phyloP scores from a whole-genome alignment of 2,888 invertebrate species.

The Melinaea menophilus region DNA sequence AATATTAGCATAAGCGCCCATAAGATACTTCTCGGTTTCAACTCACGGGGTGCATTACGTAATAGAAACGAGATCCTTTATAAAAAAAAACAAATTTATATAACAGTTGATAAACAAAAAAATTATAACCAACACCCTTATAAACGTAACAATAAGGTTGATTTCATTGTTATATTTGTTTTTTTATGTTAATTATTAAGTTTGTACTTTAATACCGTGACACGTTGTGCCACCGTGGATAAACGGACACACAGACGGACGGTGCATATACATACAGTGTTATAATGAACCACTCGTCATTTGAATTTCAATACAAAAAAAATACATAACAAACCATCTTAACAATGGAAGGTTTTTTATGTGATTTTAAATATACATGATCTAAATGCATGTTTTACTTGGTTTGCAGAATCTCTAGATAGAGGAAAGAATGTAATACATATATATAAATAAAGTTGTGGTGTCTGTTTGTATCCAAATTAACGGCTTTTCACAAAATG shows the following conservation, averaged over 20 bases:
- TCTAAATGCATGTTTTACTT: no score
- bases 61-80: slow-evolving; percentile 58
- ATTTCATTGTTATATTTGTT: slow-evolving; percentile 7
- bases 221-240: slow-evolving; percentile 67
- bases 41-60: slow-evolving; percentile 63
- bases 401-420: no score
- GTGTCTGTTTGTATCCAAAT: no score
- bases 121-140: slow-evolving; percentile 20
- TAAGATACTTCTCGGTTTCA: slow-evolving; percentile 53
- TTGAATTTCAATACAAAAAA: slow-evolving; percentile 25
- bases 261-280: slow-evolving; percentile 53
- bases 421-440: no score
- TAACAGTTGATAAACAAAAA: slow-evolving; percentile 12
- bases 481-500: no score
- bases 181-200: slow-evolving; percentile 7
- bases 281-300: slow-evolving; percentile 31
- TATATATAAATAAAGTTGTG: no score
- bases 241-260: slow-evolving; percentile 59
- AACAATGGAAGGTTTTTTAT: slow-evolving; percentile 17
- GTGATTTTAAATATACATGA: no score
- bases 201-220: slow-evolving; percentile 53
- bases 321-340: slow-evolving; percentile 29
- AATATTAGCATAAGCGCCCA: slow-evolving; percentile 59
- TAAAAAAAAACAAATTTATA: slow-evolving; percentile 35
- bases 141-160: slow-evolving; percentile 18